Evolutionary conservation across 92 coral and sea anemone genomes (phyloP).

Genomic region (Bergia sp.): DNA sequence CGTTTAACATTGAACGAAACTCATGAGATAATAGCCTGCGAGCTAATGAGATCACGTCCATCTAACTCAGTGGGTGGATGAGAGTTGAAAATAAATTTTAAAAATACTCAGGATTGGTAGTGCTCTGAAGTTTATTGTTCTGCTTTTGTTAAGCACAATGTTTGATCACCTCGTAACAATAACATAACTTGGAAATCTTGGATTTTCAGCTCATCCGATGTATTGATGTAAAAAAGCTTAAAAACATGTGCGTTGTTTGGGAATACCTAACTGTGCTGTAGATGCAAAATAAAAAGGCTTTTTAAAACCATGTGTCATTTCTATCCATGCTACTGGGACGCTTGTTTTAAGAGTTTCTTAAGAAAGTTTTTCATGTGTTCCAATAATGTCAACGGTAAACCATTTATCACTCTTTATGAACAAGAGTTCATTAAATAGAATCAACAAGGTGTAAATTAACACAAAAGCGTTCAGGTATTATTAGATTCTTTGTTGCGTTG

Average conservation of each 20-base stretch:
- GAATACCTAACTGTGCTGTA: not conserved
- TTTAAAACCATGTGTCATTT: not conserved
- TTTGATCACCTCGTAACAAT: not conserved
- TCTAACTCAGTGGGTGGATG: not conserved
- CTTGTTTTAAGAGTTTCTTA: not conserved
- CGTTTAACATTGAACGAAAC: not conserved
- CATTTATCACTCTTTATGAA: slow-evolving; percentile 40
- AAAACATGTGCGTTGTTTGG: not conserved
- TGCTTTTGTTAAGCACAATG: not conserved
- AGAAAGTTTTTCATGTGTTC: not conserved
- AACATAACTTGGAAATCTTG: not conserved
- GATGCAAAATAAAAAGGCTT: not conserved
- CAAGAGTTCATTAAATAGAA: slow-evolving; percentile 32
- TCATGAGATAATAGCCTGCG: not conserved
- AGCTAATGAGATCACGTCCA: not conserved
- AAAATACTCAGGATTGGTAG: not conserved
- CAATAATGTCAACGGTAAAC: slow-evolving; percentile 7
- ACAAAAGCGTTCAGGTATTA: not conserved
- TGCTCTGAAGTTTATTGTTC: not conserved
- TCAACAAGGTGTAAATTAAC: slow-evolving; percentile 42
- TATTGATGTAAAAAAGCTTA: not conserved
- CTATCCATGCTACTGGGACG: not conserved
- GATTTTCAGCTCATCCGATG: not conserved
- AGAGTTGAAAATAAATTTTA: too few relatives aligned
- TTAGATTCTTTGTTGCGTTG: not conserved